Evolutionary conservation across 2,113 vertebrate species (phyloP), one percentile per base, ranked within the genome.

Genomic region (Pelvicachromis taeniatus): DNA sequence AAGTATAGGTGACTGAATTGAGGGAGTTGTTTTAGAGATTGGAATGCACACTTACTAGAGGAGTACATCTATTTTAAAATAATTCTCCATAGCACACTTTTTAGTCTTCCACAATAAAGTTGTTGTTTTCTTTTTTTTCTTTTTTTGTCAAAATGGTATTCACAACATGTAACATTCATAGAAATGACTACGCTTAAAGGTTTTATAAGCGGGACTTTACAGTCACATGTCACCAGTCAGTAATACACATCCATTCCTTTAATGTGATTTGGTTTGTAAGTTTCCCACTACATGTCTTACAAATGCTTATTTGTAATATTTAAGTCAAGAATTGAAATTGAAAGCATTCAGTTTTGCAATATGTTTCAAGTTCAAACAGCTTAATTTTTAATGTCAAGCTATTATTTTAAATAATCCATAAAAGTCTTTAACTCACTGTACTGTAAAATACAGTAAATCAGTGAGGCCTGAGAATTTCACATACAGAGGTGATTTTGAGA

Each of bases 1-100:
- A 78, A 81, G 50, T 53, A n/a, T 58, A 90, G 75, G 86, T 87
- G 87, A 85, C 61, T 68, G 85, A 75, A 53, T 14, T 19, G 59
- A 55, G 17, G 78, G 14, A 55, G 21, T 23, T 40, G 29, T 65
- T 82, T 45, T 10, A 42, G 70, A 82, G 65, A 80, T 81, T 3
- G 54, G 52, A 86, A 86, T 59, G 35, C 26, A 40, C 73, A 82
- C 45, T 58, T 70, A 50, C 14, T 31, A 45, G n/a, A 31, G 4
- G 10, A 16, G 8, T 1, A 31, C 68, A 83, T 91, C 16, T 31
- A 73, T 48, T 70, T 70, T 40, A 59, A 55, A 54, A 73, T 16
- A 14, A 10, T 8, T 45, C 81, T 77, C 38, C 13, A 52, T 23
- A 29, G 12, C 40, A 56, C n/a, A 65, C 19, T 65, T 65, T 2